Base-by-base conservation (phyloP, 2,797 vertebrate genomes). In the Neomorphus geoffroyi region DNA sequence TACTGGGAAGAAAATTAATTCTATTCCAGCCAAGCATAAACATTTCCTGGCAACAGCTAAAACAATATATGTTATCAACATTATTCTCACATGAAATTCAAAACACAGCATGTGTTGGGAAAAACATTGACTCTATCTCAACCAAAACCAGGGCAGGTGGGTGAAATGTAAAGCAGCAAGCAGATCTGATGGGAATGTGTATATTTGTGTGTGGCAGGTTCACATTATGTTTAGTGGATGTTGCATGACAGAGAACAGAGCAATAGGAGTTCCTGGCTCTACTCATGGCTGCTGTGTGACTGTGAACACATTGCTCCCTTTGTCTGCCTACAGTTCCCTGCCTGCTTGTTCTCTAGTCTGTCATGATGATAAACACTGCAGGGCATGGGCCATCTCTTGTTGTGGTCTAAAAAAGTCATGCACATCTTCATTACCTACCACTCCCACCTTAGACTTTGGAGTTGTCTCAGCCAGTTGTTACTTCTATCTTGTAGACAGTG, bases 361-460 rank as follows among this genome's bases (percentile, higher is more conserved):
- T 18, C 60, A 17, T 10, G 70, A 48, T 19, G 56, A 91, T 56
- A 74, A 83, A 70, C 37, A 91, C 88, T 83, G 64, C 61, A 80
- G 70, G 87, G 62, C 43, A 62, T 27, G 82, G 70, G 72, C 48
- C 35, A 45, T 9, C 39, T 70, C 82, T 81, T 88, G 17, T 7
- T 90, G 65, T 88, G 48, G 62, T 86, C 85, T 75, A 27, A 84
- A 90, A 65, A 65, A 74, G 46, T 35, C 26, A n/a, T 0, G 5
- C 64, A 26, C 43, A 57, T 89, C 56, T 67, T 93, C 37, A 23
- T 80, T 90, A 93, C 48, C 51, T 93, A 46, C 80, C 1, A 6
- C 61, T 95, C 88, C 78, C 67, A 88, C 48, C 64, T 84, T 67
- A 18, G 32, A 41, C 78, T 94, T 93, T 93, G 91, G 84, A 84